A percentile compares a stretch with the other conserved stretches of the same genome.
Evolutionary conservation across 2,888 invertebrate genomes (phyloP).

Genomic region (Perizoma affinitatum): DNA sequence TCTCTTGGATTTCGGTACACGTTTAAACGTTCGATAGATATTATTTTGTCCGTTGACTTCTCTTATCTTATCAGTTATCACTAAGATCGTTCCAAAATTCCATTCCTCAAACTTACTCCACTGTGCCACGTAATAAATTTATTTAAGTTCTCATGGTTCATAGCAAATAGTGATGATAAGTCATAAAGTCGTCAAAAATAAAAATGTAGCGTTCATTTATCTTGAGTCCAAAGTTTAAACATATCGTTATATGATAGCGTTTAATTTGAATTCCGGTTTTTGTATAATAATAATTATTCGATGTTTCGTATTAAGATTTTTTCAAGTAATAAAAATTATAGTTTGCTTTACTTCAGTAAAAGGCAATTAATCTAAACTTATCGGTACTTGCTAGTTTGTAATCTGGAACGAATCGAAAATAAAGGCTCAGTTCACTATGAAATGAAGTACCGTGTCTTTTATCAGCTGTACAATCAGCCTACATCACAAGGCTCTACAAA

Average conservation of each 20-base stretch:
- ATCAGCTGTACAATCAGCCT: not conserved
- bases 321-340: no score
- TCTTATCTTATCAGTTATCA: conserved; percentile 6
- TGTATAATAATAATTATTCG: no score
- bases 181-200: conserved; percentile 6
- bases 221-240: conserved; percentile 12
- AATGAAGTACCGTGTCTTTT: not conserved
- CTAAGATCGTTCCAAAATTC: conserved; percentile 1
- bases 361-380: not conserved
- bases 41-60: not conserved
- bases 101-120: not conserved
- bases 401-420: conserved; percentile 16
- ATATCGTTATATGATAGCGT: not conserved
- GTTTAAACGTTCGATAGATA: no score
- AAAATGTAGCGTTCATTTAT: conserved; percentile 6
- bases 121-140: not conserved
- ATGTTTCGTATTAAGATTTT: no score
- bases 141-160: no score
- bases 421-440: conserved; percentile 12
- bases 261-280: no score
- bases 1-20: no score
- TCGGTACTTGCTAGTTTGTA: not conserved
- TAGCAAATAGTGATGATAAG: conserved; percentile 2
- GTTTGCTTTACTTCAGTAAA: not conserved
- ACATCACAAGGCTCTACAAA: no score